Percentiles rank a stretch among this genome's conserved stretches.
Evolutionary conservation across 2,888 invertebrate genomes (phyloP).

Genomic region (Sicus ferrugineus): DNA sequence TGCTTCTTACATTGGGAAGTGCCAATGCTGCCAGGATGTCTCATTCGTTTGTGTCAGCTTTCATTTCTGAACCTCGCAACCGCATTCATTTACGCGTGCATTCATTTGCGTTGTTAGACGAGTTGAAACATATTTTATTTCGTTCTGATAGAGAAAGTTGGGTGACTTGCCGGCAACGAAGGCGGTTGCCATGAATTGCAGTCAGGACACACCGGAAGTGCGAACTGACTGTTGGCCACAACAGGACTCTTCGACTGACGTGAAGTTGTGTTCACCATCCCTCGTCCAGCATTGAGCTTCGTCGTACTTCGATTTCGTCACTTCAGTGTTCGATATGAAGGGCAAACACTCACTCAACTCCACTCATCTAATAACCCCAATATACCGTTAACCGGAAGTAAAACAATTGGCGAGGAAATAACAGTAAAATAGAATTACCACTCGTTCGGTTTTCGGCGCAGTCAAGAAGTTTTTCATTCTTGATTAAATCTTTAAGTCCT

Average conservation of each 20-base stretch:
- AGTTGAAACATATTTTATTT: constrained; percentile 25
- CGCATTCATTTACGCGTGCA: too few species aligned
- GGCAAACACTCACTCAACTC: background rate
- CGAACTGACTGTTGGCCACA: constrained; percentile 11
- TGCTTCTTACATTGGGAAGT: too few species aligned
- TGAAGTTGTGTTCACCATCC: background rate
- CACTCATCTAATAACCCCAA: background rate
- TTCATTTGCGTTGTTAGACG: background rate
- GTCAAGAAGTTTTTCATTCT: constrained; percentile 20
- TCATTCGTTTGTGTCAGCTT: too few species aligned
- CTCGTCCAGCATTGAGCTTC: background rate
- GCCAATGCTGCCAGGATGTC: too few species aligned
- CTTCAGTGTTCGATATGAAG: background rate
- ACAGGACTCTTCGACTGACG: background rate
- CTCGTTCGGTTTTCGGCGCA: constrained; percentile 42
- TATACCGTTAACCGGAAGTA: constrained; percentile 46
- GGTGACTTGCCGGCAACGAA: background rate
- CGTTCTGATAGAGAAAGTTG: background rate
- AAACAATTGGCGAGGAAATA: constrained; percentile 57
- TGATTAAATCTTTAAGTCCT: constrained; percentile 40
- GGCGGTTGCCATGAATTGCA: background rate
- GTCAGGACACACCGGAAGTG: background rate
- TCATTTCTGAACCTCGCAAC: too few species aligned
- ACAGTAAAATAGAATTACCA: constrained; percentile 54
- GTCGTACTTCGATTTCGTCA: background rate